Percentiles rank a stretch among this genome's conserved stretches.
Conservation (phyloP, 2,888 invertebrate species). For the Slavum lentiscoides region DNA sequence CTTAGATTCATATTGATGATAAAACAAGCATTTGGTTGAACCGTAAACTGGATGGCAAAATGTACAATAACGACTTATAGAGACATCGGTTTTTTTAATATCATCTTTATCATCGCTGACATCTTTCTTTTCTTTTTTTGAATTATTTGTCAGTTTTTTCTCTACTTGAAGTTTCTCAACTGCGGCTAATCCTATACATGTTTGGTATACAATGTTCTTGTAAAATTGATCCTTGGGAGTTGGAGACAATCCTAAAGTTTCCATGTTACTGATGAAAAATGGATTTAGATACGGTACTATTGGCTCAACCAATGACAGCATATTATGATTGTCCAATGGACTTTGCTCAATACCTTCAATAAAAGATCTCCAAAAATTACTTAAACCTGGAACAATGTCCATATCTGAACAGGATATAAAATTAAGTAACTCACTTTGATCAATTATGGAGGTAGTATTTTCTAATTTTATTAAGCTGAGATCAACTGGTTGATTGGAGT, state of each 20-base stretch:
- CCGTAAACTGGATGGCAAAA: conserved; percentile 66
- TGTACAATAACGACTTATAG: conserved; percentile 60
- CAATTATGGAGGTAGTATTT: conserved; percentile 24
- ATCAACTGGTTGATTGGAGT: conserved; percentile 43
- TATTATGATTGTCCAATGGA: conserved; percentile 33
- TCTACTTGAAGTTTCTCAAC: conserved; percentile 49
- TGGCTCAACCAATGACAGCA: conserved; percentile 45
- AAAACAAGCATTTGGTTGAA: conserved; percentile 66
- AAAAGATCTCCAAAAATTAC: conserved; percentile 49
- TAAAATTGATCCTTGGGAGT: conserved; percentile 48
- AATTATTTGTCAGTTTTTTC: conserved; percentile 42
- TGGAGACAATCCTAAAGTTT: conserved; percentile 47
- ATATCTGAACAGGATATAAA: conserved; percentile 37
- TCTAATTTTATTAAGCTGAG: conserved; percentile 46
- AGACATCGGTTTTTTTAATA: conserved; percentile 53
- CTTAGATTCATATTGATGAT: conserved; percentile 57
- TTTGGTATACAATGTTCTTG: conserved; percentile 49
- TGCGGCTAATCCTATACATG: conserved; percentile 44
- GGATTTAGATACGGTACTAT: conserved; percentile 48
- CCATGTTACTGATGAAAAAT: conserved; percentile 51
- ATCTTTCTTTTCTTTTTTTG: conserved; percentile 57
- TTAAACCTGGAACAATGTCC: conserved; percentile 34
- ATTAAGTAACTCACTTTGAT: conserved; percentile 35
- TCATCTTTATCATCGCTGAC: conserved; percentile 52
- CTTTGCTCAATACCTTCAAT: conserved; percentile 44